phyloP scores from a whole-genome alignment of 1,140 invertebrate species.

The Pristionchus pacificus region DNA sequence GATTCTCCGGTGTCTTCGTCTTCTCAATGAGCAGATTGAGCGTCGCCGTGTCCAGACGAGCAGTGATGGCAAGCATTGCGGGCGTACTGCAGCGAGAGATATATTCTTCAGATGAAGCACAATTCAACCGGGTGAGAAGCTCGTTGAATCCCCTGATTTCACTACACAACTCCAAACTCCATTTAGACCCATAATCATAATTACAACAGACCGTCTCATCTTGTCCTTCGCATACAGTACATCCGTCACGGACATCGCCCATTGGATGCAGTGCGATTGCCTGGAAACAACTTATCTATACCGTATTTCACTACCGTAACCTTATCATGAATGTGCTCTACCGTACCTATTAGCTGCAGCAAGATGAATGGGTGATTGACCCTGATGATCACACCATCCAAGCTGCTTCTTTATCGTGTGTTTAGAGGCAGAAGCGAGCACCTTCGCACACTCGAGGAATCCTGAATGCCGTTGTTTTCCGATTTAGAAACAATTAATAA shows the following conservation, averaged over 20 bases:
- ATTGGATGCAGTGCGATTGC: background rate
- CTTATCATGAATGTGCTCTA: background rate
- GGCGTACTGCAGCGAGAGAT: background rate
- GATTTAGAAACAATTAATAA: no score
- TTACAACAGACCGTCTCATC: no score
- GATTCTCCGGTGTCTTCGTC: background rate
- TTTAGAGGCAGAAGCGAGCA: background rate
- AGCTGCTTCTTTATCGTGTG: background rate
- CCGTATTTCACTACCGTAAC: background rate
- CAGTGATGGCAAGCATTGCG: background rate
- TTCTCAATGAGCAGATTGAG: background rate
- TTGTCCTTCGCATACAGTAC: background rate
- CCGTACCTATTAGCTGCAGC: background rate
- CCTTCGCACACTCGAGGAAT: background rate
- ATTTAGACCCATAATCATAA: no score
- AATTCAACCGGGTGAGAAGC: no score
- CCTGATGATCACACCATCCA: background rate
- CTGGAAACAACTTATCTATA: background rate
- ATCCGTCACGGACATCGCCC: background rate
- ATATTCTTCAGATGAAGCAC: background rate
- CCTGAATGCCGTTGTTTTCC: no score
- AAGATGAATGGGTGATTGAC: background rate
- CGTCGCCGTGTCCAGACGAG: background rate
- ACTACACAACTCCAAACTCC: background rate
- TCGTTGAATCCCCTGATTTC: background rate